phyloP scores from a whole-genome alignment of 1,140 invertebrate species.

The Diorhabda elongata region DNA sequence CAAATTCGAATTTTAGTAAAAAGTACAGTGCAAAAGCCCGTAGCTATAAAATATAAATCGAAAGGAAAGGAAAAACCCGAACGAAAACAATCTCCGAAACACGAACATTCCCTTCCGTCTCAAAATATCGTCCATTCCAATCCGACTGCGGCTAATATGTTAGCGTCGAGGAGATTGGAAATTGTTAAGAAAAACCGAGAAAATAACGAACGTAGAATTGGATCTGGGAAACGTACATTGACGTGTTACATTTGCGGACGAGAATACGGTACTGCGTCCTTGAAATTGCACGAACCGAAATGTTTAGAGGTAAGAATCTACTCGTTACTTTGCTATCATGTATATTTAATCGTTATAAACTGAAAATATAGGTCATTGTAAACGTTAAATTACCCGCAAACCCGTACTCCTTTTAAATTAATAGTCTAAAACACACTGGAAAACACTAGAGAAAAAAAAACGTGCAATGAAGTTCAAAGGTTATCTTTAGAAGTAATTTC shows the following conservation, averaged over 20 bases:
- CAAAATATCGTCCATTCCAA: conserved; percentile 17
- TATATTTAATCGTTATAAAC: too few relatives aligned
- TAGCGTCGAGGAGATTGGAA: not conserved
- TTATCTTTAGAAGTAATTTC: not conserved
- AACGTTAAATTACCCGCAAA: too few relatives aligned
- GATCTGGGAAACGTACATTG: conserved; percentile 50
- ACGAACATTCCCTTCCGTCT: conserved; percentile 16
- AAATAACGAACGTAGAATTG: conserved; percentile 20
- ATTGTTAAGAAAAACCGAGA: not conserved
- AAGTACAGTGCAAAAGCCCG: conserved; percentile 52
- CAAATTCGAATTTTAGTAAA: conserved; percentile 32
- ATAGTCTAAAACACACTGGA: not conserved
- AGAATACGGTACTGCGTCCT: conserved; percentile 73
- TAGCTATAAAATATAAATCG: conserved; percentile 51
- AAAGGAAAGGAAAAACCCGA: conserved; percentile 7
- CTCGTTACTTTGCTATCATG: too few relatives aligned
- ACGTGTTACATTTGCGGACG: conserved; percentile 73
- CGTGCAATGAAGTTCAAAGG: not conserved
- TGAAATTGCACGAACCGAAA: conserved; percentile 74
- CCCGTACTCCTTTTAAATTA: not conserved
- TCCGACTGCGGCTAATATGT: not conserved
- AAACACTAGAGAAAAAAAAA: not conserved
- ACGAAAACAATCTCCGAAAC: not conserved
- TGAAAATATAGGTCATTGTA: too few relatives aligned
- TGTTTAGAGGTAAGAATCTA: conserved; percentile 60